Percentiles rank a stretch among this genome's conserved stretches.
These are phyloP conservation scores for Gerosis bhagava DNA, from an alignment of 2,888 invertebrate species.

Conservation along the genomic window DNA sequence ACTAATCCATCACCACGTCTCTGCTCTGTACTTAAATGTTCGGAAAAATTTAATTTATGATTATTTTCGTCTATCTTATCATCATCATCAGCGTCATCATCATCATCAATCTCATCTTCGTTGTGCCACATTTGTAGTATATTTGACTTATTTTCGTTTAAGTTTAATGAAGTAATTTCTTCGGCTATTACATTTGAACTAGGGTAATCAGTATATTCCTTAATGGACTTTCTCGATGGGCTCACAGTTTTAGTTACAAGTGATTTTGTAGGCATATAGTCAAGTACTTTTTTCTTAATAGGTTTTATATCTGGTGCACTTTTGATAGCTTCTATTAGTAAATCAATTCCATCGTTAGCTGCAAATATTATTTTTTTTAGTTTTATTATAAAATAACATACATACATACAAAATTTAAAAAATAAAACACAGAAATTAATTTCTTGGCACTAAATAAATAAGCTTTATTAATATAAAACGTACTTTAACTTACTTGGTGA, in stretches of 20 bases:
- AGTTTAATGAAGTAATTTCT: neutral
- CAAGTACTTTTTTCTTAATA: slow-evolving; percentile 39
- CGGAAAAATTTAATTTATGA: slow-evolving; percentile 8
- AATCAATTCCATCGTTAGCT: slow-evolving; percentile 57
- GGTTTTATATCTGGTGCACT: slow-evolving; percentile 62
- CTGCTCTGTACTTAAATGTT: slow-evolving; percentile 17
- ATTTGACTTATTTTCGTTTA: too few relatives aligned
- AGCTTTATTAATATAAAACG: too few relatives aligned
- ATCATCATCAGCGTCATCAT: slow-evolving; percentile 25
- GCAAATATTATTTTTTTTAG: neutral
- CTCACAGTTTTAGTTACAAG: neutral
- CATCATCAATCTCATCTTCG: too few relatives aligned
- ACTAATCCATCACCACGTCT: neutral
- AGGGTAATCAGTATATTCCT: neutral
- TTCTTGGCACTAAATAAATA: too few relatives aligned
- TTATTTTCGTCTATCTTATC: slow-evolving; percentile 22
- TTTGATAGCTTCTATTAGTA: slow-evolving; percentile 65
- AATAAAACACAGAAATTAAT: slow-evolving; percentile 13
- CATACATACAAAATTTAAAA: too few relatives aligned
- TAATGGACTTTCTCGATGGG: neutral
- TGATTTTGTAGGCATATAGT: slow-evolving; percentile 1
- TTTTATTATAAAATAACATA: too few relatives aligned
- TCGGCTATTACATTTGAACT: neutral
- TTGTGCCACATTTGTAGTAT: too few relatives aligned
- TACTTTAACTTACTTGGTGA: slow-evolving; percentile 63